phyloP scores from a whole-genome alignment of 2,113 vertebrate species.

The Leiothrix lutea region DNA sequence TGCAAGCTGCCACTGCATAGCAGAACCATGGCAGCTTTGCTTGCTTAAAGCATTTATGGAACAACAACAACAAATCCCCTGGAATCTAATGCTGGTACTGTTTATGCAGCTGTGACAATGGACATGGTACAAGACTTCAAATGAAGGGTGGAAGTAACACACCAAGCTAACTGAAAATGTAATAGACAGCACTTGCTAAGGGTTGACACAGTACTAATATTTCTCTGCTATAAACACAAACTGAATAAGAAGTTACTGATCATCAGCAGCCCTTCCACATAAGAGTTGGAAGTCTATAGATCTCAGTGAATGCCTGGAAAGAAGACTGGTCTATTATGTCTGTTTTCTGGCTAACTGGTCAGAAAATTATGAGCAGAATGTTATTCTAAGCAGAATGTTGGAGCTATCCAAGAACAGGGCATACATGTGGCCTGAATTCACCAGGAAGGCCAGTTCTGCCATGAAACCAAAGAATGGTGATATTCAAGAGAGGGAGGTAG shows the following conservation, averaged over 20 bases:
- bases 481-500: neutral
- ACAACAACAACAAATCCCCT: neutral
- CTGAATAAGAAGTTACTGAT: conserved; percentile 36
- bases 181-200: neutral
- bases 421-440: neutral
- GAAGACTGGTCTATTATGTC: neutral
- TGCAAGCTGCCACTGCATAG: neutral
- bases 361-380: conserved; percentile 50
- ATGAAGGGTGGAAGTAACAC: neutral
- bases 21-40: neutral
- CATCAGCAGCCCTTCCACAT: conserved; percentile 15
- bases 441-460: neutral
- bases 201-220: neutral
- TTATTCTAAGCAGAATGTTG: neutral
- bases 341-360: conserved; percentile 35
- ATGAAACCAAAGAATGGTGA: neutral
- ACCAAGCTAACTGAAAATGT: neutral
- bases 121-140: neutral
- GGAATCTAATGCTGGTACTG: neutral
- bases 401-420: conserved; percentile 12
- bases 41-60: neutral
- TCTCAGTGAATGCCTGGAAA: conserved; percentile 32
- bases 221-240: neutral
- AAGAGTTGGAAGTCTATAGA: conserved; percentile 25
- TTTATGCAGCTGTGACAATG: neutral